A percentile compares a stretch with the other conserved stretches of the same genome.
Conservation (phyloP, 2,113 vertebrate genomes). For the Ellobius talpinus region DNA sequence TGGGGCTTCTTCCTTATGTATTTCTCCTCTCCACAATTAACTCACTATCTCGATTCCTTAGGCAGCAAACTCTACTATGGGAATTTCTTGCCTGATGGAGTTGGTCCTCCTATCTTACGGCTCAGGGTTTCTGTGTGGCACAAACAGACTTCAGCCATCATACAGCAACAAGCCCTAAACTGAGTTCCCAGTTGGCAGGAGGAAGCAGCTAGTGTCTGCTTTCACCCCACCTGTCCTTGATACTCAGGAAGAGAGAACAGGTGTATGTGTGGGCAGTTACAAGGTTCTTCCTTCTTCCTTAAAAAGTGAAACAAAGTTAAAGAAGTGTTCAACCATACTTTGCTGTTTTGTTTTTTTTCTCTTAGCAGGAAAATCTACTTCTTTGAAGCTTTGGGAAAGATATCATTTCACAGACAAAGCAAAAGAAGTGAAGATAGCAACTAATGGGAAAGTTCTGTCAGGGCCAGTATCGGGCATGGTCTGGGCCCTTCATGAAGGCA, state of each 20-base stretch:
- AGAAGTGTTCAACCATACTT: neutral
- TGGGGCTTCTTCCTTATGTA: no score
- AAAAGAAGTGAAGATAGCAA: neutral
- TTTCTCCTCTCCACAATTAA: neutral
- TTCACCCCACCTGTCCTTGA: neutral
- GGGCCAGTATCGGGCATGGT: neutral
- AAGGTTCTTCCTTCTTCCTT: no score
- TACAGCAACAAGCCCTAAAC: neutral
- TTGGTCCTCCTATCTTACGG: neutral
- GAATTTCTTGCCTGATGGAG: neutral
- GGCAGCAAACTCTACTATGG: neutral
- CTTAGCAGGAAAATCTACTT: neutral
- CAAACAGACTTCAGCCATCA: neutral
- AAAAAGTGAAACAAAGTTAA: neutral
- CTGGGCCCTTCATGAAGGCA: neutral
- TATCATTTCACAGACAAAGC: neutral
- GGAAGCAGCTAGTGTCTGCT: neutral
- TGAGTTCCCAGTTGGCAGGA: neutral
- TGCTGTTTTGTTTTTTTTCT: neutral
- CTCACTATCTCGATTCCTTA: neutral
- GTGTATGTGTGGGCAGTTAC: fast-evolving
- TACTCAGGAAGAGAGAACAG: neutral
- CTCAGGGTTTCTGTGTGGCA: neutral
- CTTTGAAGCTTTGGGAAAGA: neutral
- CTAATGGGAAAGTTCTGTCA: neutral